Percentiles rank a stretch among this genome's conserved stretches.
Evolutionary conservation across 1,140 invertebrate genomes (phyloP).

Genomic region (Panulirus ornatus): DNA sequence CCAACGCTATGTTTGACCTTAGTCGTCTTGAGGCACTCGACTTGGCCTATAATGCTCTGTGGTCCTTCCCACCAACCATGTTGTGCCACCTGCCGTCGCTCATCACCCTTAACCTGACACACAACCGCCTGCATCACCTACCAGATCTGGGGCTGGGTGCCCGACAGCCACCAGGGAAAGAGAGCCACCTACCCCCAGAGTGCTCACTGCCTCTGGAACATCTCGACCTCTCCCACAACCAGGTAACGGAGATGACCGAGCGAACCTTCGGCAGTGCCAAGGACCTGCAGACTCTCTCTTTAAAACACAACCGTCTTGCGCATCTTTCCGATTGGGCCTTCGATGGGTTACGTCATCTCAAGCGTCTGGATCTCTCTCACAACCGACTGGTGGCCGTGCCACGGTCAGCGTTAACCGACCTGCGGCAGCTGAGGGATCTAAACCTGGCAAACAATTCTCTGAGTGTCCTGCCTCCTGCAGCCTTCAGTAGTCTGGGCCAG

Average conservation of each 20-base stretch:
- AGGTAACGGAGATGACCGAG: constrained; percentile 87
- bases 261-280: constrained; percentile 83
- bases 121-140: constrained; percentile 86
- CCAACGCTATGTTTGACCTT: constrained; percentile 57
- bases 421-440: constrained; percentile 81
- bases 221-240: constrained; percentile 89
- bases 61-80: constrained; percentile 88
- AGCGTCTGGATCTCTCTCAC: constrained; percentile 86
- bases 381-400: constrained; percentile 90
- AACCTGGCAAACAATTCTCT: constrained; percentile 85
- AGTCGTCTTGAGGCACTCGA: constrained; percentile 81
- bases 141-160: constrained; percentile 84
- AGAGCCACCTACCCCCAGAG: too few species aligned
- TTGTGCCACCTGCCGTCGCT: constrained; percentile 88
- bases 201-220: constrained; percentile 81
- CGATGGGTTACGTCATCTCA: constrained; percentile 31
- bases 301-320: constrained; percentile 68
- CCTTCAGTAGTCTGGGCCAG: constrained; percentile 87
- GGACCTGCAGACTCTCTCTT: constrained; percentile 81
- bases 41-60: constrained; percentile 92
- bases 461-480: constrained; percentile 86
- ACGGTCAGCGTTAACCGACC: constrained; percentile 84
- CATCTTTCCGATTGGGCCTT: constrained; percentile 72
- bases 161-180: too few species aligned
- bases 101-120: constrained; percentile 89